Conservation (phyloP, 1,140 invertebrate species). For the Gerris buenoi region DNA sequence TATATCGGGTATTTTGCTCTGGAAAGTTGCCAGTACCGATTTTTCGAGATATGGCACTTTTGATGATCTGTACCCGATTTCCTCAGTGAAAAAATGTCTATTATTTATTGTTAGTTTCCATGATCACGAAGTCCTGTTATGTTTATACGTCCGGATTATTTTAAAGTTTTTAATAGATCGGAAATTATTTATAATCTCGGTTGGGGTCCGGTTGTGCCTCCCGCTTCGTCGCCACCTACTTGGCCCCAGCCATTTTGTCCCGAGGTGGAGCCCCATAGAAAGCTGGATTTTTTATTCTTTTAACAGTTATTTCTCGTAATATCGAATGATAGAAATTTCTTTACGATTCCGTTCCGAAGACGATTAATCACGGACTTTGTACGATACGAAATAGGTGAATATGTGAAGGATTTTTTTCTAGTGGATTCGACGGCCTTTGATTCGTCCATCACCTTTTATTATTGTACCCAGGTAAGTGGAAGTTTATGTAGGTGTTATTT, state of each 20-base stretch:
- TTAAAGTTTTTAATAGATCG: background rate
- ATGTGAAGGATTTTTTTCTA: too few species aligned
- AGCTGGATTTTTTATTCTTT: background rate
- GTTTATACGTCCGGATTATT: background rate
- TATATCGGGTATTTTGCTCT: background rate
- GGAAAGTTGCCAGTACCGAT: conserved; percentile 4
- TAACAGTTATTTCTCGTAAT: background rate
- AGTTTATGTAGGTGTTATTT: background rate
- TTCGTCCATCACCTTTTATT: too few species aligned
- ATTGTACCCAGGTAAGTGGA: background rate
- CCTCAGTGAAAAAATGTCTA: background rate
- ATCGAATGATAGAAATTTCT: background rate
- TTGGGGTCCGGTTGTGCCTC: background rate
- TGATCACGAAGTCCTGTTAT: background rate
- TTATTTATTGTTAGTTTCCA: background rate
- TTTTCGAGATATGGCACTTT: background rate
- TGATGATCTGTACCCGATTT: background rate
- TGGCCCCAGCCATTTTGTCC: conserved; percentile 10
- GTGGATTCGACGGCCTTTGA: too few species aligned
- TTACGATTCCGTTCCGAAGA: too few species aligned
- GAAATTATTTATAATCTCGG: background rate
- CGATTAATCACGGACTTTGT: too few species aligned
- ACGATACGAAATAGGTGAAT: too few species aligned
- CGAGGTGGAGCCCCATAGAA: conserved; percentile 8
- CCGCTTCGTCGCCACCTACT: conserved; percentile 7